Base-by-base conservation (phyloP, 2,797 vertebrate genomes). In the Channallabes apus region DNA sequence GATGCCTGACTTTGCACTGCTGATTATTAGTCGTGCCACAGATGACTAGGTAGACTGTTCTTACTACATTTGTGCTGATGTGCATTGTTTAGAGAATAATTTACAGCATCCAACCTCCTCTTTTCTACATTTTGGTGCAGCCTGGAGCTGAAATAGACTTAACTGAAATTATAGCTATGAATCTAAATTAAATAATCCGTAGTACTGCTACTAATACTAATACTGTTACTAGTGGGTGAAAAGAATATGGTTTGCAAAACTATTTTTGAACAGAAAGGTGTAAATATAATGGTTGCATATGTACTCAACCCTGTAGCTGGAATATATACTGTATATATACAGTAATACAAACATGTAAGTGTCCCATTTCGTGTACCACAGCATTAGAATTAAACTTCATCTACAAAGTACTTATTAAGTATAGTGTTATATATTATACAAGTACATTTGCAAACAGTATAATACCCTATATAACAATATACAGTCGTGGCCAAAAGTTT, bases 1-100 rank as follows among this genome's bases (percentile, higher is more conserved):
- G 17, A 71, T 75, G 81, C 78, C 68, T 85, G 84, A 81, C 69
- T 65, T 32, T 64, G 78, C 78, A 80, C 77, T 72, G 61, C 58
- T 72, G 58, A 80, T 73, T 72, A 85, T 72, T 79, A 84, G 73
- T 78, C 56, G 54, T 85, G 58, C 7, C n/a, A n/a, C 20, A 72
- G 20, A 46, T 84, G 38, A 59, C 56, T 72, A 51, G 11, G 46
- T 51, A 51, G 46, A 51, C 46, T 51, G 46, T 51, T 51, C 46
- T 51, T 51, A 51, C 46, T 46, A 46, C 46, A 46, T 51, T 51
- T 51, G 11, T 51, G 46, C 20, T 32, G 65, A 69, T 69, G 12
- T 82, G 64, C 24, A 18, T 58, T 68, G 27, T 14, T 27, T 8
- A 61, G 61, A 27, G 35, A 11, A 2, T 62, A 64, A 64, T 38